Base-by-base conservation (phyloP, 2,113 vertebrate genomes). In the Amphilophus citrinellus region DNA sequence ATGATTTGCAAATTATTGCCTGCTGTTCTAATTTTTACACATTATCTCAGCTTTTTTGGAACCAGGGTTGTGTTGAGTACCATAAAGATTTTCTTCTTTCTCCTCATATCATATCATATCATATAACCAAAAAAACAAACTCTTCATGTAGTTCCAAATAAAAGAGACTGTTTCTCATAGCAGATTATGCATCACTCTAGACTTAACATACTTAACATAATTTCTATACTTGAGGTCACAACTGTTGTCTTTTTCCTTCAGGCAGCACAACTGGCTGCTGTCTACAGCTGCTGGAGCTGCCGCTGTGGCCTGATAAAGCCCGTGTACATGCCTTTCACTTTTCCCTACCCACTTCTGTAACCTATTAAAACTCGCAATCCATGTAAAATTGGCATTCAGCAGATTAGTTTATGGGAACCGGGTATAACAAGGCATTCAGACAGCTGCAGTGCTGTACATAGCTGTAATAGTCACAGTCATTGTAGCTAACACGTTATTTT, bases 311-410 rank as follows among this genome's bases (percentile, higher is more conserved):
- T 81, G 78, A 87, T 89, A 92, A 86, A 83, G 63, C 35, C 30
- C 30, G 13, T 59, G 82, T 68, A 61, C 79, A 84, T 89, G 90
- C 92, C 87, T 88, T 77, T 87, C 35, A 75, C 84, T 84, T 58
- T 88, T 63, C 71, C 13, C 85, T 84, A 76, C 76, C 65, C 80
- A 66, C 78, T 86, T 79, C 50, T 91, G 82, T 91, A 80, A 79
- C 80, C 83, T 86, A 87, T 90, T 91, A 89, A 90, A 91, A 86
- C 68, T 83, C 83, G 83, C 61, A 3, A 77, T 77, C 78, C 91
- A 86, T 86, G 80, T 59, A 79, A 87, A 87, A 92, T 88, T 86
- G 81, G 32, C 65, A 82, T 89, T 85, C 68, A 79, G 80, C 37
- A 77, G 84, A 89, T 90, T 75, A 61, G 68, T 77, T 87, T 82